Base-by-base conservation (phyloP, 2,888 invertebrate species). In the Cordilura impudica region DNA sequence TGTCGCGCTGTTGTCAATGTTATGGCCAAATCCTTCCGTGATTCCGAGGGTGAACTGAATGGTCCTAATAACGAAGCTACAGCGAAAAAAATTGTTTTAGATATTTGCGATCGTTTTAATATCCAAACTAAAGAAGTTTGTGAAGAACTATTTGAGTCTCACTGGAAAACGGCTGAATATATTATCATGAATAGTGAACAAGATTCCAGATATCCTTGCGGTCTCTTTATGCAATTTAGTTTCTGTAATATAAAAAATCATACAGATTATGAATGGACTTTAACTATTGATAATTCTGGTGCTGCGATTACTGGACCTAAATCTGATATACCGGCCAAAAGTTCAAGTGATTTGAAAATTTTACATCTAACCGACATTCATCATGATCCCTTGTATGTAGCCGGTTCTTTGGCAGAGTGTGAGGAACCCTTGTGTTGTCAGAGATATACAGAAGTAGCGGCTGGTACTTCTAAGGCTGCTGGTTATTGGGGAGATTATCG, bases 401-500 rank as follows among this genome's bases (percentile, higher is more conserved):
- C 92, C 0, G 92, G 92, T 26, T 92, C 94, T 0, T 92, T 93
- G 56, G 93, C 95, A 0, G 90, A 92, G 2, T 97, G 97, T 86
- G 92, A 91, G 0, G 94, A 94, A 82, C 95, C 96, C 1, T 90
- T 94, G 4, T 97, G 97, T 86, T 97, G 97, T 86, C 92, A 95
- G 53, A 83, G 85, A 0, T 53, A 84, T n/a, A 84, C 84, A 54
- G 72, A 78, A 2, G 56, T 29, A 0, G 53, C 80, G 1, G 78
- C 84, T 63, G 84, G 84, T n/a, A 85, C 85, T 0, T 79, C 75
- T 4, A 82, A 82, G 26, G 89, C 89, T 0, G 96, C 96, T 0
- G 96, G 96, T 0, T 93, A 91, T 83, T 97, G 96, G 95, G 96
- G 96, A 1, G 95, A 95, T 86, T 95, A 94, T 83, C 91, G 94